Base-by-base conservation (phyloP, 2,888 invertebrate genomes). In the Pristionchus fissidentatus region DNA sequence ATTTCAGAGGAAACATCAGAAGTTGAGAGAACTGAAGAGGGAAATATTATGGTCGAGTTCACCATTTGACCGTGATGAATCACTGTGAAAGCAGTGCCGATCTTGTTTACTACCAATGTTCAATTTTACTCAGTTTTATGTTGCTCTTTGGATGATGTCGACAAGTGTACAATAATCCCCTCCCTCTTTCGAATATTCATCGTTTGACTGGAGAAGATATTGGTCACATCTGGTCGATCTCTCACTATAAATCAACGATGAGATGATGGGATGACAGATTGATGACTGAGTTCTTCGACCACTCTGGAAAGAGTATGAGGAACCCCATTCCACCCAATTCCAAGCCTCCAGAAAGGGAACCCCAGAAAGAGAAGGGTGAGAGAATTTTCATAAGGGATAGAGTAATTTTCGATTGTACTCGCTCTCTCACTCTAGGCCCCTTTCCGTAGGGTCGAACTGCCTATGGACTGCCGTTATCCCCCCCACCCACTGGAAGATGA, bases 231-330 rank as follows among this genome's bases (percentile, higher is more conserved):
- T 70, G 70, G 41, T 38, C 70, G 5, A n/a, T 35, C 62, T 22
- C 22, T 38, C n/a, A 26, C 70, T 70, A 70, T 70, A 70, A 70
- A 70, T 70, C 38, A 41, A 4, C 26, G 41, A 70, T 70, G 70
- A 70, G 70, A 43, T 13, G 70, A 70, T 70, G 70, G 13, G 70
- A n/a, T 70, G 70, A 70, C 70, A 62, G 43, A 70, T 41, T 3
- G 60, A 57, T 57, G 4, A 10, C 7, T 38, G 62, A n/a, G n/a
- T n/a, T n/a, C n/a, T n/a, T n/a, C 62, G 0, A 15, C 26, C 43
- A 38, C 41, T 43, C 43, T 26, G 70, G 38, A 70, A 70, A 70
- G 38, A 70, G 70, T 15, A 38, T 70, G 70, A 41, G 70, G 43
- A 70, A n/a, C 1, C 19, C 66, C 62, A 35, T n/a, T 13, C 29